These are phyloP conservation scores for Ganaspis brasiliensis DNA, from an alignment of 2,888 invertebrate species.

Conservation along the genomic window DNA sequence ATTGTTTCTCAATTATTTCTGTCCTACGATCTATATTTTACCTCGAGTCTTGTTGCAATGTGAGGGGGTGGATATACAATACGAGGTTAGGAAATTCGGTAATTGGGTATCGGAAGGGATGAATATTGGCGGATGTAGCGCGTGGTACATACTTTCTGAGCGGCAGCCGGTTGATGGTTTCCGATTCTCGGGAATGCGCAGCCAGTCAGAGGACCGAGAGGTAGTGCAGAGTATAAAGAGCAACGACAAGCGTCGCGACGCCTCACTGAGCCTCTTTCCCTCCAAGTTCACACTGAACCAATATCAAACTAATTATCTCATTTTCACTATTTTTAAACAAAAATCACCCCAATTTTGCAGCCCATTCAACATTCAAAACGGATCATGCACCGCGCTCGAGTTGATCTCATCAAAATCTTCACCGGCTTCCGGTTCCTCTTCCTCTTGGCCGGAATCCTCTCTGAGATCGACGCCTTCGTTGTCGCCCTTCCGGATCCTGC, in stretches of 20 bases:
- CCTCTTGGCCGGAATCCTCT: slow-evolving; percentile 40
- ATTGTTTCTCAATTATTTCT: too few relatives aligned
- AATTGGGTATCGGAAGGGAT: slow-evolving; percentile 36
- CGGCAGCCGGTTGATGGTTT: slow-evolving; percentile 49
- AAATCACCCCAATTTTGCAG: background rate
- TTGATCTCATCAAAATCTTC: slow-evolving; percentile 5
- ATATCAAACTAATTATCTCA: background rate
- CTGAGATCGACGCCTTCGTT: slow-evolving; percentile 47
- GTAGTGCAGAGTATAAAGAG: slow-evolving; percentile 58
- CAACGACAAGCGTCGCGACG: slow-evolving; percentile 59
- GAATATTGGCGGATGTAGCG: slow-evolving; percentile 52
- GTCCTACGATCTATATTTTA: too few relatives aligned
- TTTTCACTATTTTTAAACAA: background rate
- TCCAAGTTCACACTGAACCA: slow-evolving; percentile 49
- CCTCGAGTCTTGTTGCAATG: too few relatives aligned
- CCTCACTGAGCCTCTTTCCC: slow-evolving; percentile 54
- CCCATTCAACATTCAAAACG: background rate
- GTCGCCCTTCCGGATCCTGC: slow-evolving; percentile 47
- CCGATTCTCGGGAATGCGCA: slow-evolving; percentile 62
- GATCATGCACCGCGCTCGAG: slow-evolving; percentile 15
- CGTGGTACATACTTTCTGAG: slow-evolving; percentile 49
- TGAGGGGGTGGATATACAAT: background rate
- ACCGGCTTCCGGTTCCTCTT: slow-evolving; percentile 34
- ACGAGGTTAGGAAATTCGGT: slow-evolving; percentile 4
- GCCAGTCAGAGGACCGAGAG: slow-evolving; percentile 59